These are phyloP conservation scores for Cyclura pinguis DNA, from an alignment of 2,797 vertebrate genomes.

Conservation along the genomic window DNA sequence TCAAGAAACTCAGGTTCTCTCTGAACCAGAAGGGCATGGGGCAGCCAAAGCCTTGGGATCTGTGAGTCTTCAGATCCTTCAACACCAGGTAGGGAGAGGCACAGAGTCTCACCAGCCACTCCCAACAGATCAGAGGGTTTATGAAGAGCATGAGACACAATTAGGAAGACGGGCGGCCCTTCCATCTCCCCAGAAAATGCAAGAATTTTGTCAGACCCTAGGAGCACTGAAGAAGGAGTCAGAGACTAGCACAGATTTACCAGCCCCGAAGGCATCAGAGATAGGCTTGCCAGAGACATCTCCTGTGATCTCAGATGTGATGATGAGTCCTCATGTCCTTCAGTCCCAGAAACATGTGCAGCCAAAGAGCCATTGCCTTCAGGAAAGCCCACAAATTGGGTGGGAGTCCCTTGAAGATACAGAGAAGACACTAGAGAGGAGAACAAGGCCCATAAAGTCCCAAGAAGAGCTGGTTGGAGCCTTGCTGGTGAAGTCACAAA, in stretches of 20 bases:
- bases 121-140: not conserved
- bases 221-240: not conserved
- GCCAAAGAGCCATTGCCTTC: not conserved
- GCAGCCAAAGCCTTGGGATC: not conserved
- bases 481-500: not conserved
- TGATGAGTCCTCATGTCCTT: not conserved
- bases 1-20: not conserved
- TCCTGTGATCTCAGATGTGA: not conserved
- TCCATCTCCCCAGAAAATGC: not conserved
- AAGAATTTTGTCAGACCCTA: not conserved
- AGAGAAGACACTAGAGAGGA: not conserved
- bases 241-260: not conserved
- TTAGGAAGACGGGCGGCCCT: fast-evolving
- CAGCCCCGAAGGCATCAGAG: not conserved
- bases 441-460: not conserved
- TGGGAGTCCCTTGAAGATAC: not conserved
- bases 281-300: not conserved
- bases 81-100: not conserved
- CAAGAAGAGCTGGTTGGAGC: not conserved
- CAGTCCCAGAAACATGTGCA: not conserved
- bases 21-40: not conserved
- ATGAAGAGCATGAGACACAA: not conserved
- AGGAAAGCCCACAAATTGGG: not conserved
- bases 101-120: not conserved
- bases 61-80: not conserved